phyloP scores from a whole-genome alignment of 2,113 vertebrate species.

The Albula glossodonta region DNA sequence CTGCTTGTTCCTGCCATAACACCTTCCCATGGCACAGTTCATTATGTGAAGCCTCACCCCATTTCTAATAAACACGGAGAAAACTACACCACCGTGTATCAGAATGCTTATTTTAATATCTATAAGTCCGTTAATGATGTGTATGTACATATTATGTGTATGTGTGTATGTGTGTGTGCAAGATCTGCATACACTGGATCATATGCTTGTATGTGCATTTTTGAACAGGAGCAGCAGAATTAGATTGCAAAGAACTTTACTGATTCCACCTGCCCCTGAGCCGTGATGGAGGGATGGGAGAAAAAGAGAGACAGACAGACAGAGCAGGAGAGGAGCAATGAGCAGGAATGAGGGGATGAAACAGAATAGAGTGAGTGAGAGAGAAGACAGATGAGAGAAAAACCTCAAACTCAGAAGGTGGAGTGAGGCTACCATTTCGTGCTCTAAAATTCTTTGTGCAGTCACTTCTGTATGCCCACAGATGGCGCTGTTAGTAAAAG shows the following conservation, averaged over 20 bases:
- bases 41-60: no score
- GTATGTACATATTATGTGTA: conserved; percentile 40
- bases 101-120: not conserved
- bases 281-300: not conserved
- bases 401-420: not conserved
- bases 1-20: no score
- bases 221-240: not conserved
- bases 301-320: conserved; percentile 1
- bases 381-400: not conserved
- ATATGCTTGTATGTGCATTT: no score
- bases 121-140: not conserved
- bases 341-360: not conserved
- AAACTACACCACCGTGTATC: no score
- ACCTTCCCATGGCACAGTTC: no score
- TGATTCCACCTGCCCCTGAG: not conserved
- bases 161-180: not conserved
- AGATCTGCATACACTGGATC: conserved; percentile 73
- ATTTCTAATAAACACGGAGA: no score
- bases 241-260: not conserved
- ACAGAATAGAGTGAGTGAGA: not conserved
- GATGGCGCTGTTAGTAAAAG: no score
- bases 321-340: not conserved
- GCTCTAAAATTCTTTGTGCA: no score
- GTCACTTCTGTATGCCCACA: no score
- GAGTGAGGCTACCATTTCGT: not conserved